Base-by-base conservation (phyloP, 2,113 vertebrate genomes). In the Merops nubicus region DNA sequence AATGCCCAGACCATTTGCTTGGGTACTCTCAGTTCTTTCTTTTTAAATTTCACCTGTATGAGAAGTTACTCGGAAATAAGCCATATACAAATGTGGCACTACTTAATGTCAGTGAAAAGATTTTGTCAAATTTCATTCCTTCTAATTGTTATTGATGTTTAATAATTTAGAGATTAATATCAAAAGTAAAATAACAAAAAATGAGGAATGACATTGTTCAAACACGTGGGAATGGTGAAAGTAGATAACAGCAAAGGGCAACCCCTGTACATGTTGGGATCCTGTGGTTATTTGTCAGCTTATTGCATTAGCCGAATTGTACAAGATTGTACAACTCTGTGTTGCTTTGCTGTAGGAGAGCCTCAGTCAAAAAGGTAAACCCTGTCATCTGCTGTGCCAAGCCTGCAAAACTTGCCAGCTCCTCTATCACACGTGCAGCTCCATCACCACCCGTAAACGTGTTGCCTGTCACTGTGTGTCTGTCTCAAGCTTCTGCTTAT, bases 1-100 rank as follows among this genome's bases (percentile, higher is more conserved):
- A 97, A 97, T 96, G 97, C 97, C 96, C 88, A 97, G 94, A 78
- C 93, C 89, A 69, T 98, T 98, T 97, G 92, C 48, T 96, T 97
- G 57, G 96, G 78, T 74, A 50, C 60, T 78, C 33, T 57, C 26
- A 74, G 20, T 6, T 51, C 21, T 70, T 23, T 94, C 74, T 96
- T 83, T 82, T 91, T 62, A 90, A 83, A 96, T 96, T 91, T 89
- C 59, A 95, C 78, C 62, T 94, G 84, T 93, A 80, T 60, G 51
- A 97, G 94, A 97, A 94, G 57, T 95, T 95, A 69, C 26, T 93
- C 1, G 15, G 64, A 95, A 97, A 95, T 92, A 88, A 94, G 21
- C 79, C 6, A 4, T 51, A 28, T 40, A 62, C 10, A 68, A 45
- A 65, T 62, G 74, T 89, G 40, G 28, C 88, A 86, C 36, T 81